Evolutionary conservation across 2,113 vertebrate species (phyloP).

Genomic region (Proterorhinus semilunaris): DNA sequence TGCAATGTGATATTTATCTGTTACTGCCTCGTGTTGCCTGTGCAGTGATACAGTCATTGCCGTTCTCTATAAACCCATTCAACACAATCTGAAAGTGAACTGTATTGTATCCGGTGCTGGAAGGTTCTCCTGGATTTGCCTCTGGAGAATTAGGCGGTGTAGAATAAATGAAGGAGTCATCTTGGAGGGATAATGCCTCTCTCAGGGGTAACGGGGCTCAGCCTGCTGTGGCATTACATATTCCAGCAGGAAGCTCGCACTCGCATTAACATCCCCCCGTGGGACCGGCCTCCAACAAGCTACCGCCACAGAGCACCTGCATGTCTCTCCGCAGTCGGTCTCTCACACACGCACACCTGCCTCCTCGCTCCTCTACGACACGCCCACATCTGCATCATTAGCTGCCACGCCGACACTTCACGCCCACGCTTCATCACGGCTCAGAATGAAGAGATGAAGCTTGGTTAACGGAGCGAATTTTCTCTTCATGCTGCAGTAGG

Average conservation of each 20-base stretch:
- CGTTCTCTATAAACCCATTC: not conserved
- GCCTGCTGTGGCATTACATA: slow-evolving; percentile 42
- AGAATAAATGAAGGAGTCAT: slow-evolving; percentile 55
- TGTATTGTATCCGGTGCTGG: slow-evolving; percentile 6
- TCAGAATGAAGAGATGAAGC: slow-evolving; percentile 12
- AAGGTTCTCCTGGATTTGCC: slow-evolving; percentile 25
- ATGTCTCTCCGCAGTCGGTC: slow-evolving; percentile 6
- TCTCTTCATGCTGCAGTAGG: slow-evolving; percentile 2
- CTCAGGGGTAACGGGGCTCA: slow-evolving; percentile 34
- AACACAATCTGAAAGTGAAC: not conserved
- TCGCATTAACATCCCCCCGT: slow-evolving; percentile 50
- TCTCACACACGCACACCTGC: not conserved
- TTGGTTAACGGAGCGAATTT: slow-evolving; percentile 12
- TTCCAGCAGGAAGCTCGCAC: slow-evolving; percentile 53
- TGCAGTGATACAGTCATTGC: too few relatives aligned
- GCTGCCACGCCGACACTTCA: slow-evolving; percentile 3
- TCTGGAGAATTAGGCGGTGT: slow-evolving; percentile 32
- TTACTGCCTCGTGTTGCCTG: too few relatives aligned
- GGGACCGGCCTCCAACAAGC: slow-evolving; percentile 41
- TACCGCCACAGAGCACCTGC: slow-evolving; percentile 31
- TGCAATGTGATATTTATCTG: too few relatives aligned
- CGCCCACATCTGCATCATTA: slow-evolving; percentile 10
- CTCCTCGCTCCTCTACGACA: slow-evolving; percentile 1
- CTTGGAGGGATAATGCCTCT: slow-evolving; percentile 51
- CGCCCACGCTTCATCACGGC: slow-evolving; percentile 1